These are phyloP conservation scores for Chionodraco myersi DNA, from an alignment of 2,113 vertebrate genomes.

Conservation along the genomic window DNA sequence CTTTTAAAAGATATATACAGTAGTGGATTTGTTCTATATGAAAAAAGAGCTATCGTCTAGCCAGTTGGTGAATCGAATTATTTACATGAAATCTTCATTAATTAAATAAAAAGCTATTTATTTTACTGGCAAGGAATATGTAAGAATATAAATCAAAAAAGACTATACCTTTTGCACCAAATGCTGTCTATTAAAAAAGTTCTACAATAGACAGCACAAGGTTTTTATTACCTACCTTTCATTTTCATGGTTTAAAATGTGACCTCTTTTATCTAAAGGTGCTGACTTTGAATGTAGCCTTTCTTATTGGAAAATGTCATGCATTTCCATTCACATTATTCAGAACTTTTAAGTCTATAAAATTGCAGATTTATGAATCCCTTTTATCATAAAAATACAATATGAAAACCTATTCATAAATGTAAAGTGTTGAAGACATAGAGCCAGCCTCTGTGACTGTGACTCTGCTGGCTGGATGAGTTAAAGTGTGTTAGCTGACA, in stretches of 20 bases:
- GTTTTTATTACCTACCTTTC: conserved; percentile 8
- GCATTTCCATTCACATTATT: conserved; percentile 4
- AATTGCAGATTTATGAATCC: neutral
- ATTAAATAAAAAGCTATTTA: too few relatives aligned
- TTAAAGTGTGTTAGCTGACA: conserved; percentile 2
- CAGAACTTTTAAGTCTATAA: neutral
- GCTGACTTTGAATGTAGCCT: conserved; percentile 9
- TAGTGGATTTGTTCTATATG: too few relatives aligned
- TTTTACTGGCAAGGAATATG: too few relatives aligned
- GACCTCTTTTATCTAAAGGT: conserved; percentile 11
- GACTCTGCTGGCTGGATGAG: neutral
- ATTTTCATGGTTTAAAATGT: conserved; percentile 8
- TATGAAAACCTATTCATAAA: conserved; percentile 11
- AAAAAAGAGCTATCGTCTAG: too few relatives aligned
- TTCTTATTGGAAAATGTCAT: conserved; percentile 19
- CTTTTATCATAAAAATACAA: neutral
- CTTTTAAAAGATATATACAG: too few relatives aligned
- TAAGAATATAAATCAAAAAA: neutral
- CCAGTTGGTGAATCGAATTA: neutral
- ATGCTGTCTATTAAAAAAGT: neutral
- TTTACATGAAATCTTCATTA: too few relatives aligned
- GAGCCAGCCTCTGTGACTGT: neutral
- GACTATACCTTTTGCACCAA: neutral
- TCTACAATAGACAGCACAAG: neutral
- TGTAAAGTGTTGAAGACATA: neutral